Evolutionary conservation across 92 coral and sea anemone genomes (phyloP), one percentile per base, ranked within the genome.

Genomic region (Desmophyllum pertusum): DNA sequence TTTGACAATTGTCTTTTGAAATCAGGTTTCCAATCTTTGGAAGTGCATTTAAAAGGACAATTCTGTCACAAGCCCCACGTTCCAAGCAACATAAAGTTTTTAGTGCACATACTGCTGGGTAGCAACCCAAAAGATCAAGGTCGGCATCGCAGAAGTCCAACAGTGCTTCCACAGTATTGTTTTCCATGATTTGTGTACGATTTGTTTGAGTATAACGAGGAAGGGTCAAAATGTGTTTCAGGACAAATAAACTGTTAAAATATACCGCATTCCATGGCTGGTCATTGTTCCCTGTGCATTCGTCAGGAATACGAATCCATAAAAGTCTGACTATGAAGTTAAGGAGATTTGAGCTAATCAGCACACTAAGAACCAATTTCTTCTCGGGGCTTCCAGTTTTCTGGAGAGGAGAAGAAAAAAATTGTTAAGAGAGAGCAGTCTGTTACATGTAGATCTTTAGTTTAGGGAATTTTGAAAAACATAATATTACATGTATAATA

Each of bases 1-100:
- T 93, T 77, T 91, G 97, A 69, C 91, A 88, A 57, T 88, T 93
- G 37, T 93, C 97, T 78, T 93, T 93, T 39, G 64, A 78, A 38
- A 93, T 83, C 30, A 89, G 75, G 75, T 90, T 67, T 25, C 91
- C 97, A 79, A 93, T 77, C 61, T 91, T 93, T 61, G 97, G 69
- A 5, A 93, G 91, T 45, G 93, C 97, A 63, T 89, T 89, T n/a
- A 88, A 87, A 39, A 80, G 86, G 23, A 93, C 61, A 61, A 93
- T 77, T 46, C 92, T 85, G 57, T 93, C 97, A 65, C 97, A 88
- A 27, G 95, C 86, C 84, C 89, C 97, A 42, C 75, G 80, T 76
- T 90, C 88, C 46, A 52, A 42, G 10, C 76, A 51, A 40, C 93
- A 89, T 18, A 93, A 87, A 36, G 81, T 65, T 62, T 84, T 89